Evolutionary conservation across 1,140 invertebrate species (phyloP).

Genomic region (Conus betulinus): DNA sequence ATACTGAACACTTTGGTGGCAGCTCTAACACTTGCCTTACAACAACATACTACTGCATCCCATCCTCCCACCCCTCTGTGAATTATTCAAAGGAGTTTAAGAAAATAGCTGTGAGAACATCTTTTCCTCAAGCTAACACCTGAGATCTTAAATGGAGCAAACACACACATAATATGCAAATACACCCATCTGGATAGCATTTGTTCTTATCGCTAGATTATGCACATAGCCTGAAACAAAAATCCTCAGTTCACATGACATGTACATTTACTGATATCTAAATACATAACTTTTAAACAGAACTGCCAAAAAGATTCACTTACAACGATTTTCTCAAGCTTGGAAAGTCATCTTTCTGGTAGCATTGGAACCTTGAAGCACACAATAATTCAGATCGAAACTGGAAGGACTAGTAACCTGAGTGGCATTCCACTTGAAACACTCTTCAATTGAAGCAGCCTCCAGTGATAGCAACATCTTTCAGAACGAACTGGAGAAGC

Average conservation of each 20-base stretch:
- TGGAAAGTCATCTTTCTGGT: not conserved
- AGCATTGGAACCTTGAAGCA: not conserved
- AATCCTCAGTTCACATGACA: not conserved
- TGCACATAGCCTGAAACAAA: not conserved
- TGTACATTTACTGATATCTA: not conserved
- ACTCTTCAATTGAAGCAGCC: no score
- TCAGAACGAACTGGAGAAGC: no score
- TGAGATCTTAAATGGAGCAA: not conserved
- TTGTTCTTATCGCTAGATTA: not conserved
- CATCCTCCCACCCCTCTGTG: not conserved
- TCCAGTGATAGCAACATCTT: no score
- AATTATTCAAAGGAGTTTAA: no score
- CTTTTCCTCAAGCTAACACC: not conserved
- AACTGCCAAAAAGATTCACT: not conserved
- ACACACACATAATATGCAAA: not conserved
- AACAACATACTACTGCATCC: not conserved
- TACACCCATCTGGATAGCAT: not conserved
- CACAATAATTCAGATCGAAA: not conserved
- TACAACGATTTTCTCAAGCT: not conserved
- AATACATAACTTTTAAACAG: not conserved
- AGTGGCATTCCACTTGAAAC: not conserved
- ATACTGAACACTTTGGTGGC: not conserved
- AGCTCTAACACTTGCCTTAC: not conserved
- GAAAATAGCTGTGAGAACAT: not conserved
- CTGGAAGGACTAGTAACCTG: not conserved